These are phyloP conservation scores for Eulemur rubriventer DNA, from an alignment of 2,797 vertebrate species.

Conservation along the genomic window DNA sequence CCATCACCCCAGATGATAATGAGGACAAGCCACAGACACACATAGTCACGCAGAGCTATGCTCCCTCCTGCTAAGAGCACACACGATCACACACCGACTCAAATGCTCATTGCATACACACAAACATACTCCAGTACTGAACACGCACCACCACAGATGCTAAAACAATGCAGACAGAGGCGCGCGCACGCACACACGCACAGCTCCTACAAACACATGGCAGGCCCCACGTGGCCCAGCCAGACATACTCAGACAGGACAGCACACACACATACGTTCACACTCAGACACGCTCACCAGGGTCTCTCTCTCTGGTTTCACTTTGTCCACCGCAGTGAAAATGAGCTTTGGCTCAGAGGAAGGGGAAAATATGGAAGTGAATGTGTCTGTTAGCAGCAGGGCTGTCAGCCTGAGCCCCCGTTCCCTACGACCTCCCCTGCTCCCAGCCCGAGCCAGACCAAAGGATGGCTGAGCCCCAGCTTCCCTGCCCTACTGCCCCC, in stretches of 20 bases:
- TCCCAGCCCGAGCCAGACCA: background rate
- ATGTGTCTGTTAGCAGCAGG: background rate
- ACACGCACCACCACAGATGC: background rate
- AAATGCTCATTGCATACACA: background rate
- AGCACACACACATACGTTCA: background rate
- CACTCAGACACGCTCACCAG: conserved; percentile 14
- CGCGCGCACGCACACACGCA: accelerated
- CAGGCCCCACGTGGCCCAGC: background rate
- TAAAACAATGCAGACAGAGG: background rate
- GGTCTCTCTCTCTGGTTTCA: conserved; percentile 59
- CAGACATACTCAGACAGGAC: background rate
- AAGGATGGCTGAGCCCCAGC: background rate
- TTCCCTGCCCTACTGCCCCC: background rate
- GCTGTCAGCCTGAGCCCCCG: background rate
- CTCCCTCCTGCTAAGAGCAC: background rate
- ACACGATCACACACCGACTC: background rate
- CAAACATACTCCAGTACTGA: background rate
- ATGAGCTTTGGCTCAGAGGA: conserved; percentile 47
- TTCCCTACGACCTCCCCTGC: background rate
- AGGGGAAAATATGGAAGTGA: conserved; percentile 44
- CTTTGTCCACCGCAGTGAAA: conserved; percentile 45
- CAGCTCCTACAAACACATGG: background rate
- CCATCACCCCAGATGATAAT: background rate
- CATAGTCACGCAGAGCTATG: background rate
- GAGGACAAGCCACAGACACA: background rate